Conservation (phyloP, 2,113 vertebrate species). For the Peromyscus polionotus region DNA sequence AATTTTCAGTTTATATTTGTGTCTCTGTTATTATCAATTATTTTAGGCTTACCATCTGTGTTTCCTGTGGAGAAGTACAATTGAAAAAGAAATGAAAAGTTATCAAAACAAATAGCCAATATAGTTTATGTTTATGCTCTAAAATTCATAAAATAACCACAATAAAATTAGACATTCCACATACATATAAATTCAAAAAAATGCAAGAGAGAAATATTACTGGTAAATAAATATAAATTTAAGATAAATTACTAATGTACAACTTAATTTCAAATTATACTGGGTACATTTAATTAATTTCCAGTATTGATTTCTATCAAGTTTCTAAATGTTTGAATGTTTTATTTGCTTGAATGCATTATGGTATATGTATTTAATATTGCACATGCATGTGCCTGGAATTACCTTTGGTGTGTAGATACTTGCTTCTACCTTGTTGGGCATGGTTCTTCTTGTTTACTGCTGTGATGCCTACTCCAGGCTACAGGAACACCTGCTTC, state of each 20-base stretch:
- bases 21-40: background rate
- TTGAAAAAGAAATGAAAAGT: background rate
- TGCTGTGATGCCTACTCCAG: background rate
- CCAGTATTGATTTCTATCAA: background rate
- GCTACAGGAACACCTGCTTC: background rate
- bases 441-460: no score
- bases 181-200: background rate
- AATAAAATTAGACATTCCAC: background rate
- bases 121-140: background rate
- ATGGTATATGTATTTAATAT: background rate
- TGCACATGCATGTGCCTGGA: no score
- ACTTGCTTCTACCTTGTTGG: background rate
- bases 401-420: no score
- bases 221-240: background rate
- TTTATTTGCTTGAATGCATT: background rate
- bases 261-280: background rate
- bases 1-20: background rate
- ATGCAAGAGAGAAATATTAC: background rate
- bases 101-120: background rate
- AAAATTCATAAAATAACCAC: background rate
- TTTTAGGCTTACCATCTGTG: background rate
- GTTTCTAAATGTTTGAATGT: rapidly evolving
- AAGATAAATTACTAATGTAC: no score
- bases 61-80: background rate
- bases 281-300: background rate